These are phyloP conservation scores for Hemicentrotus pulcherrimus DNA, from an alignment of 35 echinoderm and acorn worm species.

Conservation along the genomic window DNA sequence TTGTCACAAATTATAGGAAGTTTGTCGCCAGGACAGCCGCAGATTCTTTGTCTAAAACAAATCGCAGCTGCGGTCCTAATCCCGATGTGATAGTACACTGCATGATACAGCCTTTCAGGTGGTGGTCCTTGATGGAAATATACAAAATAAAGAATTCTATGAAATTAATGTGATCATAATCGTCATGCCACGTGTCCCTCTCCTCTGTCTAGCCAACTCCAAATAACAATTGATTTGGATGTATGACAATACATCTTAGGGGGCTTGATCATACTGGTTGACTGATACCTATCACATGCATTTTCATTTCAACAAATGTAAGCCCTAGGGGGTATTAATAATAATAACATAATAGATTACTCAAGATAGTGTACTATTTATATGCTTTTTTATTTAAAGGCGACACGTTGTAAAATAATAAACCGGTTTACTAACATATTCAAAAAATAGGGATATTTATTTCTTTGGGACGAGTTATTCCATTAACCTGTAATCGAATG, in stretches of 20 bases:
- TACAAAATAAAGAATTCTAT: not conserved
- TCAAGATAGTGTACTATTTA: too few relatives aligned
- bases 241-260: not conserved
- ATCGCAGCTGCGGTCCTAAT: not conserved
- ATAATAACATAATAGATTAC: too few relatives aligned
- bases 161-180: constrained; percentile 14
- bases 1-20: not conserved
- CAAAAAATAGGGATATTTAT: too few relatives aligned
- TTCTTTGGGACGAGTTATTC: too few relatives aligned
- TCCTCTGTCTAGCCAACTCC: not conserved
- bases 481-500: too few relatives aligned
- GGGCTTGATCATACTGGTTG: not conserved
- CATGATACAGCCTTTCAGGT: not conserved
- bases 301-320: not conserved
- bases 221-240: not conserved
- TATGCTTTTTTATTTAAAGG: too few relatives aligned
- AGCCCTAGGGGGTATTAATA: not conserved
- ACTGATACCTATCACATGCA: not conserved
- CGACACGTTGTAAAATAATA: too few relatives aligned
- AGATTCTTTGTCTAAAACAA: not conserved
- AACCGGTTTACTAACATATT: too few relatives aligned
- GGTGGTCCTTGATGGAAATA: not conserved
- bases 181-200: not conserved
- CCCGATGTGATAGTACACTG: not conserved
- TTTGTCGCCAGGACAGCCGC: not conserved